phyloP scores from a whole-genome alignment of 2,888 invertebrate genomes.

The Lithophane ornitopus region DNA sequence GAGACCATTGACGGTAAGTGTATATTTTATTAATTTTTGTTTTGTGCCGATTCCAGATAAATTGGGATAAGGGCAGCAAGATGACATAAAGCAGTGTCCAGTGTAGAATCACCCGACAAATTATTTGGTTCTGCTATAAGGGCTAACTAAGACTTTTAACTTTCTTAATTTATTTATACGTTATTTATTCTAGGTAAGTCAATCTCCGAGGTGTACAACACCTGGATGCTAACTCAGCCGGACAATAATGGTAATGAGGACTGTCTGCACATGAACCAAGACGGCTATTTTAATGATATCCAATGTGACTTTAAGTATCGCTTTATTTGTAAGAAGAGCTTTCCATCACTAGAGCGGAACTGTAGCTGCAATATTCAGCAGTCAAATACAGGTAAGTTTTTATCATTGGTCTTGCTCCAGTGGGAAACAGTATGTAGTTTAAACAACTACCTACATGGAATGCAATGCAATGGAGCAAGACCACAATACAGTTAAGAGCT shows the following conservation, averaged over 20 bases:
- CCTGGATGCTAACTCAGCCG: not conserved
- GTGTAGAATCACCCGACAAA: not conserved
- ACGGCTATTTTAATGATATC: constrained; percentile 73
- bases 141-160: not conserved
- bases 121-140: not conserved
- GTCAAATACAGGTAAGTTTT: constrained; percentile 61
- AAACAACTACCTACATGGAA: not conserved
- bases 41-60: not conserved
- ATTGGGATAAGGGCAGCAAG: not conserved
- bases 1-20: constrained; percentile 74
- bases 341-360: constrained; percentile 76
- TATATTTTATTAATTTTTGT: not conserved
- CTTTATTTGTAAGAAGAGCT: constrained; percentile 82
- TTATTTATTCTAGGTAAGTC: constrained; percentile 2
- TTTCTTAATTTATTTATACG: not conserved
- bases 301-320: constrained; percentile 71
- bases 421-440: not conserved
- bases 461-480: too few species aligned
- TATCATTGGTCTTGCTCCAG: too few species aligned
- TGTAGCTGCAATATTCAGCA: constrained; percentile 71
- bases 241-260: constrained; percentile 61
- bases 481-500: too few species aligned
- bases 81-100: not conserved
- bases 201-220: not conserved
- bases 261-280: constrained; percentile 68